Evolutionary conservation across 2,888 invertebrate species (phyloP).

Genomic region (Parapristionchus giblindavisi): DNA sequence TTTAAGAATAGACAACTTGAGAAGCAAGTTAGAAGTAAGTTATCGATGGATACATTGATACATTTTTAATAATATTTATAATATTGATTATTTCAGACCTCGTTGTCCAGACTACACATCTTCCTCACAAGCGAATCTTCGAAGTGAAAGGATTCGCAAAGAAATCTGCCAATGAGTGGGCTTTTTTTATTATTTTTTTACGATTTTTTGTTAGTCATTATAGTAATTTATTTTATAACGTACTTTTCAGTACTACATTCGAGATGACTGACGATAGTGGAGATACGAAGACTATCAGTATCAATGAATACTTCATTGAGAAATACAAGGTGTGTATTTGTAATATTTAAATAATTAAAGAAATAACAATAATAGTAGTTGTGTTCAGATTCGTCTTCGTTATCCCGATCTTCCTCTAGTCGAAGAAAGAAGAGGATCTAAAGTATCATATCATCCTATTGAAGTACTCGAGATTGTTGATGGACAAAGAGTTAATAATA

Average conservation of each 20-base stretch:
- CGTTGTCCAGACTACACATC: slow-evolving; percentile 36
- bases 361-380: too few relatives aligned
- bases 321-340: slow-evolving; percentile 32
- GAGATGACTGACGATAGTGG: slow-evolving; percentile 11
- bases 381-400: slow-evolving; percentile 16
- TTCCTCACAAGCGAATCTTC: slow-evolving; percentile 27
- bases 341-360: too few relatives aligned
- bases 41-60: neutral
- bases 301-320: slow-evolving; percentile 9
- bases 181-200: too few relatives aligned
- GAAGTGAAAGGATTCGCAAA: slow-evolving; percentile 30
- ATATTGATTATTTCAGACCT: slow-evolving; percentile 40
- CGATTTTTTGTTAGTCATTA: too few relatives aligned
- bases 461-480: slow-evolving; percentile 40
- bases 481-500: slow-evolving; percentile 41
- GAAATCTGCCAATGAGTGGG: slow-evolving; percentile 24
- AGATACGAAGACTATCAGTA: neutral
- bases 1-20: slow-evolving; percentile 2
- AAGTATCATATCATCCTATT: slow-evolving; percentile 38
- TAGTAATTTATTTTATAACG: neutral
- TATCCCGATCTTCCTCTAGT: slow-evolving; percentile 22
- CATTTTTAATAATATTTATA: neutral
- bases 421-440: slow-evolving; percentile 10
- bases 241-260: neutral
- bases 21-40: slow-evolving; percentile 2